These are phyloP conservation scores for Apogon hyalosoma DNA, from an alignment of 2,797 vertebrate genomes.

Conservation along the genomic window DNA sequence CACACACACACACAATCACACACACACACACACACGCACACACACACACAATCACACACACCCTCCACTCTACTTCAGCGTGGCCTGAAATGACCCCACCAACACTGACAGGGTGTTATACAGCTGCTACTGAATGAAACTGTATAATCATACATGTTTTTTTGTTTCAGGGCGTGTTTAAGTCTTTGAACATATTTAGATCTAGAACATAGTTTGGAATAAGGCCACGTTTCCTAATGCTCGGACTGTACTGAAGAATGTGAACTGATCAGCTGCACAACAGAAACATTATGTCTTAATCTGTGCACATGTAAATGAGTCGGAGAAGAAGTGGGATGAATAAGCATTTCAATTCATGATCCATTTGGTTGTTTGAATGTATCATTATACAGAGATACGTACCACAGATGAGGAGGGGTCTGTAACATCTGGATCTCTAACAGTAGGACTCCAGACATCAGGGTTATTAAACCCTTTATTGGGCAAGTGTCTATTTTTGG, in stretches of 20 bases:
- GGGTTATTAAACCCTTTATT: too few species aligned
- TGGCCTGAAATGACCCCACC: conserved; percentile 29
- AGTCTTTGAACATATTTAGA: conserved; percentile 14
- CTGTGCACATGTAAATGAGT: too few species aligned
- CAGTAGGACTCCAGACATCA: too few species aligned
- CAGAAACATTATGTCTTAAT: too few species aligned
- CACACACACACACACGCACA: too few species aligned
- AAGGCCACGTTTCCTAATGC: conserved; percentile 25
- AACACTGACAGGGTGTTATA: conserved; percentile 1
- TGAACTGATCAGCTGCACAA: conserved; percentile 20
- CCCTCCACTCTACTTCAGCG: neutral
- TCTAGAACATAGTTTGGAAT: conserved; percentile 23
- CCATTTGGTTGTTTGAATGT: too few species aligned
- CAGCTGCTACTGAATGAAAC: conserved; percentile 3
- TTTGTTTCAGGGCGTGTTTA: conserved; percentile 19
- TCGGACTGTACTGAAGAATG: conserved; percentile 1
- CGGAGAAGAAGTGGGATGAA: too few species aligned
- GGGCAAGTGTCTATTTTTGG: too few species aligned
- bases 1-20: neutral
- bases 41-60: neutral
- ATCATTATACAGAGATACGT: too few species aligned
- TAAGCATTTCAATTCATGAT: too few species aligned
- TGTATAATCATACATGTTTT: neutral
- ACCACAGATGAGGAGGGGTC: too few species aligned
- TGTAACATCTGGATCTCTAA: too few species aligned